Base-by-base conservation (phyloP, 2,113 vertebrate species). In the Thymallus thymallus region DNA sequence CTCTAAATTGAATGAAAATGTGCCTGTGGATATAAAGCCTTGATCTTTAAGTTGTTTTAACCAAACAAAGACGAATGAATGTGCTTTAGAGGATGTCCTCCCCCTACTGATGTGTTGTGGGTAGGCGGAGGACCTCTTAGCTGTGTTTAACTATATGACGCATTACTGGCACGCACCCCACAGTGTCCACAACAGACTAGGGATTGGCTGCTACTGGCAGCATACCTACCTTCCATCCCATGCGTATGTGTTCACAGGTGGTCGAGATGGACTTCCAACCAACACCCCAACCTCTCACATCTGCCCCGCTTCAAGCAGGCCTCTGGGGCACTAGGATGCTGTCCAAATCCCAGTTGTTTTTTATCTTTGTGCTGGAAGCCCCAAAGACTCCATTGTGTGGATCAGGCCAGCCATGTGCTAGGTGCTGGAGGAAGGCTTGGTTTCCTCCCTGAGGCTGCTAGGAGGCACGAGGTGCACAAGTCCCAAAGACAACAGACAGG, bases 1-100 rank as follows among this genome's bases (percentile, higher is more conserved):
- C 80, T 76, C 71, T 74, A 85, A 86, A 86, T 85, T 35, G 76
- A 89, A 82, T 78, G 85, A 90, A 85, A 83, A 69, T 78, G 82
- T 69, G 77, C 66, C 73, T 58, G 78, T 79, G 4, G 13, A 68
- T 76, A 68, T 10, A 0, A 69, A 73, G 72, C 84, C 81, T 88
- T 87, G 71, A 91, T 87, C 84, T 87, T 65, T 80, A 75, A 84
- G 75, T 78, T 77, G 65, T 74, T 74, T 76, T 68, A 41, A 58
- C 18, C 71, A 71, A 78, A 84, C 77, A 83, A 80, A 85, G 75
- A 29, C 73, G 69, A 78, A 78, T 10, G 0, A 22, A 66, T 45
- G 67, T 26, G 45, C 22, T 48, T 23, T 6, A 24, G 46, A 18
- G 46, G 22, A 12, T 69, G 22, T 55, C 51, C 51, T 41, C 10